A percentile compares a stretch with the other conserved stretches of the same genome.
Evolutionary conservation across 2,888 invertebrate species (phyloP).

Genomic region (Bhutanitis thaidina): DNA sequence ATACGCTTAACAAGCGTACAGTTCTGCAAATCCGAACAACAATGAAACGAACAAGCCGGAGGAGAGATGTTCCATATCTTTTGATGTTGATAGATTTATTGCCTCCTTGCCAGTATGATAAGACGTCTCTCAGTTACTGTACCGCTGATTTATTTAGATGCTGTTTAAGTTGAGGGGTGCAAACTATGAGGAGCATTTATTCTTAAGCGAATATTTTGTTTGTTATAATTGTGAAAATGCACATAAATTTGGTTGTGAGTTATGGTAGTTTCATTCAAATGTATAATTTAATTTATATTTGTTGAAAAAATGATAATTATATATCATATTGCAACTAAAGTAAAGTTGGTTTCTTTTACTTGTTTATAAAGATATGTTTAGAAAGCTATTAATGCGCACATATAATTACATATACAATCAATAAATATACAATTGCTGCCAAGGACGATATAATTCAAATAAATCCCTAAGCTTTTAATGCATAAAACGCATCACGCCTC

Average conservation of each 20-base stretch:
- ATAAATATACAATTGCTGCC: no score
- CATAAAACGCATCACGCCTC: no score
- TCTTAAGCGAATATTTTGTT: constrained; percentile 1
- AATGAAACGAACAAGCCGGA: constrained; percentile 12
- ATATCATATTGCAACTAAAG: no score
- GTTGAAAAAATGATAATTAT: no score
- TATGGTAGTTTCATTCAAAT: not conserved
- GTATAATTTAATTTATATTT: no score
- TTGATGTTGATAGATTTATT: constrained; percentile 27
- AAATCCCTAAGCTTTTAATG: no score
- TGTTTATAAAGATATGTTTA: no score
- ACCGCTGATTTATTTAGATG: constrained; percentile 18
- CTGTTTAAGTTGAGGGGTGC: constrained; percentile 14
- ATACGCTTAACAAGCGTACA: not conserved
- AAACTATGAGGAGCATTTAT: not conserved
- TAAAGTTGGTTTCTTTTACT: no score
- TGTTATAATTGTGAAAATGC: not conserved
- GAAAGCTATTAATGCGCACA: no score
- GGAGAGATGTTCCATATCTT: constrained; percentile 21
- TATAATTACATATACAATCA: no score
- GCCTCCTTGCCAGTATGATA: constrained; percentile 22
- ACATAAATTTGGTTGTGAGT: not conserved
- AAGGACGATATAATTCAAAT: no score
- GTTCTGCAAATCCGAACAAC: constrained; percentile 16
- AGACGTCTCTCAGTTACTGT: constrained; percentile 25